Evolutionary conservation across 2,888 invertebrate genomes (phyloP).

Genomic region (Tanypteryx hageni): DNA sequence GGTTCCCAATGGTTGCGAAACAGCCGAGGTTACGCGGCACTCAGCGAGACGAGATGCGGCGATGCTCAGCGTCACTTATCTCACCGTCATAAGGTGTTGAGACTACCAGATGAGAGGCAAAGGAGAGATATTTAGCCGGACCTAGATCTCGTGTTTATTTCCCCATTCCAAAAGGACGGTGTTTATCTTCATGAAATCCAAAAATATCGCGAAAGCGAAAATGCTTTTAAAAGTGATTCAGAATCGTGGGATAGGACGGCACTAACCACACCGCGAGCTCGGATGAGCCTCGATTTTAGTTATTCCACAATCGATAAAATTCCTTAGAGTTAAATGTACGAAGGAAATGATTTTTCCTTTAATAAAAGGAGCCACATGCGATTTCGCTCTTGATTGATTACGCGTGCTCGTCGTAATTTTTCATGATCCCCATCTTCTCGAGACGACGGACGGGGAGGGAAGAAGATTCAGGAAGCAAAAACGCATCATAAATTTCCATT

Average conservation of each 20-base stretch:
- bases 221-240: neutral
- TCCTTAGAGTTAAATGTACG: too few relatives aligned
- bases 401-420: neutral
- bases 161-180: neutral
- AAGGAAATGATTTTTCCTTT: neutral
- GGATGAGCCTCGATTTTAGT: too few relatives aligned
- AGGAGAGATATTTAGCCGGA: neutral
- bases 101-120: neutral
- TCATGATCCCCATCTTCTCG: neutral
- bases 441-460: neutral
- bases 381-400: conserved; percentile 21
- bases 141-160: conserved; percentile 17
- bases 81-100: conserved; percentile 4
- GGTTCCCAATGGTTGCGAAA: neutral
- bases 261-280: too few relatives aligned
- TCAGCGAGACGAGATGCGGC: neutral
- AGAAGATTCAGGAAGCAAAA: neutral
- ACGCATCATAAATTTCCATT: conserved; percentile 37
- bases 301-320: too few relatives aligned
- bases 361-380: neutral
- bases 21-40: neutral
- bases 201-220: neutral
- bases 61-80: neutral
- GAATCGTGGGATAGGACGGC: neutral
- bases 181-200: neutral